Percentiles rank a stretch among this genome's conserved stretches.
Conservation (phyloP, 2,888 invertebrate species). For the Cerastoderma edule region DNA sequence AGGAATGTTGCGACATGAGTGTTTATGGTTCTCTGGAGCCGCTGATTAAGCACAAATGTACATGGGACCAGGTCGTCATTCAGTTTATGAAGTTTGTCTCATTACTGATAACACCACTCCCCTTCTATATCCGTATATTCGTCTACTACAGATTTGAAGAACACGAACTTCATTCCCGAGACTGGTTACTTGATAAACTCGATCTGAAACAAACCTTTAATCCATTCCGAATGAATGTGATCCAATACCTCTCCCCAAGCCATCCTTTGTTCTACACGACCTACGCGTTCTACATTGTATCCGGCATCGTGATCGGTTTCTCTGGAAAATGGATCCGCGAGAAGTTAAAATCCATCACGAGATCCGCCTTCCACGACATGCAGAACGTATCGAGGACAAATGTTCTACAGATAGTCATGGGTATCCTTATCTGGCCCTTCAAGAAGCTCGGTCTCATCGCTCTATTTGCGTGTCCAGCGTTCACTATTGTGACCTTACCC, state of each 20-base stretch:
- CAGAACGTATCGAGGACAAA: constrained; percentile 76
- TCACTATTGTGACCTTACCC: constrained; percentile 73
- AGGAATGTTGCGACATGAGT: constrained; percentile 78
- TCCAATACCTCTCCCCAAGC: constrained; percentile 79
- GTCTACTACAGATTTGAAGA: constrained; percentile 80
- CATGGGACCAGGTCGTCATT: constrained; percentile 74
- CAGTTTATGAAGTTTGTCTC: constrained; percentile 72
- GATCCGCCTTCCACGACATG: constrained; percentile 78
- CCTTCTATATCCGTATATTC: constrained; percentile 77
- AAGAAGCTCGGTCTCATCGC: constrained; percentile 78
- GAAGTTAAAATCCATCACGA: constrained; percentile 74
- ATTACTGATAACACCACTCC: constrained; percentile 76
- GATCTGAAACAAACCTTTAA: constrained; percentile 66
- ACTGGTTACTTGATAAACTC: constrained; percentile 56
- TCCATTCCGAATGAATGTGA: constrained; percentile 76
- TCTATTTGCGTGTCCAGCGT: constrained; percentile 73
- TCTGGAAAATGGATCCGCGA: constrained; percentile 67
- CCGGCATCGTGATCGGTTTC: constrained; percentile 74
- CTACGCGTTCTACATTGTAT: constrained; percentile 76
- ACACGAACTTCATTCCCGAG: constrained; percentile 71
- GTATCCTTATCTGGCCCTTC: constrained; percentile 80
- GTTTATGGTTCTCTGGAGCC: constrained; percentile 72
- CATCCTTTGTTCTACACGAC: constrained; percentile 78
- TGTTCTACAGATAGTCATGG: constrained; percentile 75
- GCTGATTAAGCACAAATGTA: constrained; percentile 66